Conservation (phyloP, 2,888 invertebrate species). For the Plusia festucae region DNA sequence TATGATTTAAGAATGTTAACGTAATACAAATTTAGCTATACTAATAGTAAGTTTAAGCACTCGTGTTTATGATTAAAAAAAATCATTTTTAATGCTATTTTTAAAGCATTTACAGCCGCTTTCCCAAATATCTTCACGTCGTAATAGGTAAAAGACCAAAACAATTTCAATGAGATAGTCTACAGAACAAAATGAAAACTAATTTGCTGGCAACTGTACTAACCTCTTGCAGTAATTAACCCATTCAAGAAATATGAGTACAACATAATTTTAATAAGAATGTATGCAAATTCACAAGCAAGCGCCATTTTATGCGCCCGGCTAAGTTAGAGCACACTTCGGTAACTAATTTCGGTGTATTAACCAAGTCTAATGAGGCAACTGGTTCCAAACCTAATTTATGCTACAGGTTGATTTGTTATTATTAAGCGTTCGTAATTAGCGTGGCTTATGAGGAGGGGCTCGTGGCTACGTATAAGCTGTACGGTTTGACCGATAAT, state of each 20-base stretch:
- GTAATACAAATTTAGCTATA: too few species aligned
- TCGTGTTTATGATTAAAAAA: too few species aligned
- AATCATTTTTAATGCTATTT: too few species aligned
- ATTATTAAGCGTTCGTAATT: slow-evolving; percentile 34
- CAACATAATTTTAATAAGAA: slow-evolving; percentile 5
- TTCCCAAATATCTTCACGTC: too few species aligned
- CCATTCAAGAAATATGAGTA: not conserved
- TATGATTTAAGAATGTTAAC: too few species aligned
- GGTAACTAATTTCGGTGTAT: slow-evolving; percentile 65
- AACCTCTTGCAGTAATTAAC: not conserved
- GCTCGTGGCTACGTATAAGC: not conserved
- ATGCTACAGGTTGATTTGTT: slow-evolving; percentile 43
- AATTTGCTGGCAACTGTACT: not conserved
- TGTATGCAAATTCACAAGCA: slow-evolving; percentile 8
- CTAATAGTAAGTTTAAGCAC: too few species aligned
- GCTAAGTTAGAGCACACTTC: slow-evolving; percentile 61
- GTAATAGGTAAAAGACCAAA: not conserved
- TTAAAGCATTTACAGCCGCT: too few species aligned
- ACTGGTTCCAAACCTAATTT: slow-evolving; percentile 41
- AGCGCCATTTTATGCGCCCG: slow-evolving; percentile 42
- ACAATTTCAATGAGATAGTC: not conserved
- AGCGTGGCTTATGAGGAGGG: too few species aligned
- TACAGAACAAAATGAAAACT: not conserved
- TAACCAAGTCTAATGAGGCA: slow-evolving; percentile 62
- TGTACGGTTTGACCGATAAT: too few species aligned